Evolutionary conservation across 2,888 invertebrate species (phyloP), one percentile per base, ranked within the genome.

Genomic region (Lithophane semibrunnea): DNA sequence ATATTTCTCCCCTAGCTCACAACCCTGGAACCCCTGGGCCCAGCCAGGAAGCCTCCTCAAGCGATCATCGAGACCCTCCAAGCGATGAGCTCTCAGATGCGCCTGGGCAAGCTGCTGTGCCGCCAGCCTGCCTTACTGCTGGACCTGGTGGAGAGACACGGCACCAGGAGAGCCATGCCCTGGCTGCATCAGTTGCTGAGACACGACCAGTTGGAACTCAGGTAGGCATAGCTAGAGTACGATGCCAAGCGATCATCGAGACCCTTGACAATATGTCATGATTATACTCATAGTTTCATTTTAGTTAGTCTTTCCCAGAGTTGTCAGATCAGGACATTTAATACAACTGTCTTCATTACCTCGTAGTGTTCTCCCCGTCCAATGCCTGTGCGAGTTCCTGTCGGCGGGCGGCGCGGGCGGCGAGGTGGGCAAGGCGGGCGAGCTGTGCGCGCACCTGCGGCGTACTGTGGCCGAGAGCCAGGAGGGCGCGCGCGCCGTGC

Each of bases 121-220:
- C 97, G 99, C 16, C 98, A 98, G 92, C 99, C 99, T 0, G 99
- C 99, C 92, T 98, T 99, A 90, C 97, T 99, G 52, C 95, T 99
- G 84, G 99, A 99, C 91, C 98, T 99, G 80, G 99, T 99, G 93
- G 98, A 99, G 89, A 95, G 99, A 42, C 98, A 98, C 92, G 98
- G 98, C 85, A 98, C 99, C 13, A 98, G 98, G 0, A 98, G 99
- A 86, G 99, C 99, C 61, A 99, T 99, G 99, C 99, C 99, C 7
- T 99, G 99, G 99, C 96, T 99, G 82, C 99, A 99, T 13, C 99
- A 99, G 93, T 97, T 99, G 80, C 98, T 99, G 21, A 98, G 99
- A 89, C 99, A 98, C 88, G 99, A 98, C 86, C 99, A 99, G 91
- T 98, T 98, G 1, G 98, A 98, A 29, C 97, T 98, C 60, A 97